Base-by-base conservation (phyloP, 2,113 vertebrate species). In the Aphelocoma coerulescens region DNA sequence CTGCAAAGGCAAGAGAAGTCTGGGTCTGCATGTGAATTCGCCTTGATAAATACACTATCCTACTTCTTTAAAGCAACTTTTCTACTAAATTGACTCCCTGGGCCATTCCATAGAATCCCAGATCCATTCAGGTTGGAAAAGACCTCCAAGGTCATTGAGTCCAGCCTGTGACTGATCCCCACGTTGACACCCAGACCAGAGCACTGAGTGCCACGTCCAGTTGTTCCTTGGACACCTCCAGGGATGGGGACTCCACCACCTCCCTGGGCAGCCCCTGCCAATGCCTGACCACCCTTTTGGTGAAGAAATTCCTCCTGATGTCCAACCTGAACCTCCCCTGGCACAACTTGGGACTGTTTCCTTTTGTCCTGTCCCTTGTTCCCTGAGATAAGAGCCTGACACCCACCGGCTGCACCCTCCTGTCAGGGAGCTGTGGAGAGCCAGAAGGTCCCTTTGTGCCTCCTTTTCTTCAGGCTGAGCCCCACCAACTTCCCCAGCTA, bases 251-350 rank as follows among this genome's bases (percentile, higher is more conserved):
- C 46, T 55, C 30, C 9, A 41, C 12, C 18, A 24, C 5, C 30
- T 41, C 54, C 16, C n/a, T 61, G n/a, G 11, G 6, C 3, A 4
- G 4, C 1, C 24, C 6, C 23, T 76, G 3, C n/a, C 24, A 83
- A 4, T 4, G 20, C 30, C 48, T 41, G n/a, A 18, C 1, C 19
- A 19, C 2, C 6, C 7, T 55, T 76, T 27, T 0, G 0, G 10
- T 21, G 24, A 23, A 35, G 21, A 35, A 89, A 68, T 48, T 69
- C 41, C 14, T 55, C 1, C 54, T 48, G 16, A 18, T 61, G 54
- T 11, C 16, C 78, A 26, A 2, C 2, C 46, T 48, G 39, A 8
- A 2, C 21, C 24, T 62, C 9, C 9, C 28, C 28, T 75, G 24
- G 46, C 62, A 15, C 10, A 48, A 26, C 7, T 3, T 27, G 46